phyloP scores from a whole-genome alignment of 2,888 invertebrate species.

The Syritta pipiens region DNA sequence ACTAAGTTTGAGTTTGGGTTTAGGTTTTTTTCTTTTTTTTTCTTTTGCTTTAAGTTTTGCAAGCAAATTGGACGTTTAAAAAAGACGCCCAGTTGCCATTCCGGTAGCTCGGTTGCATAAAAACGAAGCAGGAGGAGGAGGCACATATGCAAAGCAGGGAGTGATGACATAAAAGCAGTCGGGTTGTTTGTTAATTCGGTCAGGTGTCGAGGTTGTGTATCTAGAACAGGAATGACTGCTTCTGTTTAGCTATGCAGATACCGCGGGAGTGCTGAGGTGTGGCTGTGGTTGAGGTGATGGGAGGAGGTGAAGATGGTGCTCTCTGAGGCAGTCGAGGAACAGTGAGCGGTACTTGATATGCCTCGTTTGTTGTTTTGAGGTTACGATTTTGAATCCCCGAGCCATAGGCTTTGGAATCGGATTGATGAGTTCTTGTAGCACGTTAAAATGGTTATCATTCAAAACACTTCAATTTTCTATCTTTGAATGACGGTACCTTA shows the following conservation, averaged over 20 bases:
- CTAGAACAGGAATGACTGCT: constrained; percentile 36
- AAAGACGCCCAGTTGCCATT: constrained; percentile 21
- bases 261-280: constrained; percentile 3
- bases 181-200: constrained; percentile 22
- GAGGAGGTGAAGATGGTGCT: too few relatives aligned
- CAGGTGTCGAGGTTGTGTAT: constrained; percentile 34
- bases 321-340: too few relatives aligned
- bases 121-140: too few relatives aligned
- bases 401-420: too few relatives aligned
- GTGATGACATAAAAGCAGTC: constrained; percentile 26
- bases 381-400: too few relatives aligned
- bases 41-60: constrained; percentile 17
- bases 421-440: too few relatives aligned
- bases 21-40: background rate
- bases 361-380: too few relatives aligned
- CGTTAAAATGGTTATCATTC: too few relatives aligned
- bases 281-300: background rate
- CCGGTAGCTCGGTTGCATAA: constrained; percentile 51
- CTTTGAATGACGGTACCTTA: too few relatives aligned
- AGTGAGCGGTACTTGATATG: too few relatives aligned
- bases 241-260: background rate
- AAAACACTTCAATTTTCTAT: too few relatives aligned
- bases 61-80: constrained; percentile 9
- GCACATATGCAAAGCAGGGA: constrained; percentile 39
- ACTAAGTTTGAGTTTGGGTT: constrained; percentile 12